Conservation (phyloP, 2,797 vertebrate species). For the Typhlichthys eigenmanni region DNA sequence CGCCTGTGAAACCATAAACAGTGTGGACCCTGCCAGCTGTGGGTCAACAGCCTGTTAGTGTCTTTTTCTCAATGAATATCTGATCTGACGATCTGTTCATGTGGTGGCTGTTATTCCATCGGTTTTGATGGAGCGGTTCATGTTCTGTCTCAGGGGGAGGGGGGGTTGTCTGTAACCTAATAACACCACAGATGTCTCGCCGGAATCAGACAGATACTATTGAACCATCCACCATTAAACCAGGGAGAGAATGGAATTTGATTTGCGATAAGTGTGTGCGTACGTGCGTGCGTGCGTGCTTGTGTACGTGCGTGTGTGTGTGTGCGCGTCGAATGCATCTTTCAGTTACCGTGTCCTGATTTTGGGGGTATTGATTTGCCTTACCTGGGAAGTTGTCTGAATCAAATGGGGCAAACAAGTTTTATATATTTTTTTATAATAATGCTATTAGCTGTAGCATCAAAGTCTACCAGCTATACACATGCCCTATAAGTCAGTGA, state of each 20-base stretch:
- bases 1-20: constrained; percentile 26
- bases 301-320: constrained; percentile 1
- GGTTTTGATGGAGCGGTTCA: constrained; percentile 66
- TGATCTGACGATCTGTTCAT: too few species aligned
- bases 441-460: too few species aligned
- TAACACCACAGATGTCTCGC: constrained; percentile 80
- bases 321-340: constrained; percentile 2
- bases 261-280: constrained; percentile 25
- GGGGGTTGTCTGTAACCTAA: constrained; percentile 67
- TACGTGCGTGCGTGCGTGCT: constrained; percentile 14
- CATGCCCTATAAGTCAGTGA: too few species aligned
- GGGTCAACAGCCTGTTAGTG: constrained; percentile 17
- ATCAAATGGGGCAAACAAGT: too few species aligned
- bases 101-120: constrained; percentile 64
- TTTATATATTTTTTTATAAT: too few species aligned
- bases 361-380: too few species aligned
- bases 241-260: constrained; percentile 52
- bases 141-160: constrained; percentile 50
- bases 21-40: constrained; percentile 44
- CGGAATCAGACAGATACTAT: constrained; percentile 74
- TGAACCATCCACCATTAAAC: constrained; percentile 50
- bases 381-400: too few species aligned
- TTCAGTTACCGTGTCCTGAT: too few species aligned
- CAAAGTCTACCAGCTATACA: too few species aligned
- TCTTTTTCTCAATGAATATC: too few species aligned